Evolutionary conservation across 2,113 vertebrate genomes (phyloP), one percentile per base, ranked within the genome.

Genomic region (Capricornis sumatraensis): DNA sequence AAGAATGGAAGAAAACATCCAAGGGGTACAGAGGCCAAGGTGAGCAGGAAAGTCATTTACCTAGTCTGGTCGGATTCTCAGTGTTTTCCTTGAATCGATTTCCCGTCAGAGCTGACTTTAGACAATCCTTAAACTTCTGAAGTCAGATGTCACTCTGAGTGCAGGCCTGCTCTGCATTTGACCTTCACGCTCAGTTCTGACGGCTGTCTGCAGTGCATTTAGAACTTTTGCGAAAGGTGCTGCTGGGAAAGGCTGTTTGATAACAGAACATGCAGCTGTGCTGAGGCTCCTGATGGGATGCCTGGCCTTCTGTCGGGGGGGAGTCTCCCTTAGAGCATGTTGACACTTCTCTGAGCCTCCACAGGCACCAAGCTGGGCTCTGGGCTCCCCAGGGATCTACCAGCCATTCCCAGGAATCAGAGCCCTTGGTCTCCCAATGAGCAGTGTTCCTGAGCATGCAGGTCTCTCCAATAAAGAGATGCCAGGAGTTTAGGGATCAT

Each of bases 31-130:
- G 19, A 11, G 28, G 43, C 17, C 64, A 87, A 87, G 21, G 27
- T 50, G 53, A 83, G 50, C 1, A 30, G 43, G 4, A 87, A 95
- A 74, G 43, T 76, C 25, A 87, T 76, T 95, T 94, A 84, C 67
- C 79, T 89, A 91, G 60, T 88, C 53, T 82, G 71, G 50, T 50
- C 58, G 17, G 40, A 55, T 71, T 92, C 67, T n/a, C 83, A 83
- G 67, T 55, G 43, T 53, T 92, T 94, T 62, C 85, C 62, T 30
- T 62, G 81, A 87, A 91, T 98, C 7, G n/a, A 96, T 95, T 97
- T 96, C 27, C 86, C 8, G 0, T 71, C 95, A 89, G 67, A 87
- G 74, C 33, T 1, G 0, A 86, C 81, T 88, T 90, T 64, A 82
- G 81, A 93, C n/a, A 60, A 82, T 16, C 13, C 53, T 97, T 60